Percentiles rank a stretch among this genome's conserved stretches.
Evolutionary conservation across 2,888 invertebrate genomes (phyloP).

Genomic region (Melanchra persicariae): DNA sequence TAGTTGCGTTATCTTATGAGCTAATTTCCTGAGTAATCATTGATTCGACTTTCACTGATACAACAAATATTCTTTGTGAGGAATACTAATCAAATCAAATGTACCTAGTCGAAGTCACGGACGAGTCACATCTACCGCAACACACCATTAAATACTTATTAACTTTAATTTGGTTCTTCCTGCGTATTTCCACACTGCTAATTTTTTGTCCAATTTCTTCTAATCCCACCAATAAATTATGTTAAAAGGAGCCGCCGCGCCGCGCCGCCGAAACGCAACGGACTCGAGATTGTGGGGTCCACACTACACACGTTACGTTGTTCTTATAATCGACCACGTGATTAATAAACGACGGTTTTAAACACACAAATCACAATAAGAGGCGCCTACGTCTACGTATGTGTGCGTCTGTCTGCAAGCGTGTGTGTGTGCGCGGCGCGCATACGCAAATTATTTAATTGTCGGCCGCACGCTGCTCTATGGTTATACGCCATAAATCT

Average conservation of each 20-base stretch:
- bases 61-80: neutral
- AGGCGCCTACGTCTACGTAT: slow-evolving; percentile 50
- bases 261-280: slow-evolving; percentile 54
- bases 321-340: slow-evolving; percentile 67
- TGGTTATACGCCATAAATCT: slow-evolving; percentile 89
- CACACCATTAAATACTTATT: slow-evolving; percentile 11
- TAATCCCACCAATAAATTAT: slow-evolving; percentile 61
- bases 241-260: slow-evolving; percentile 47
- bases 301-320: slow-evolving; percentile 52
- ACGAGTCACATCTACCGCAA: neutral
- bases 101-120: neutral
- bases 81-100: too few relatives aligned
- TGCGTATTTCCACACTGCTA: slow-evolving; percentile 37
- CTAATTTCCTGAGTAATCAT: neutral
- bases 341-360: slow-evolving; percentile 72
- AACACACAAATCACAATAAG: slow-evolving; percentile 80
- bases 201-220: slow-evolving; percentile 56
- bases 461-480: slow-evolving; percentile 80
- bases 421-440: slow-evolving; percentile 58
- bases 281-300: slow-evolving; percentile 68
- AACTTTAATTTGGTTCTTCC: slow-evolving; percentile 32
- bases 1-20: neutral
- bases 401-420: slow-evolving; percentile 12
- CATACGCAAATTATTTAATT: slow-evolving; percentile 89
- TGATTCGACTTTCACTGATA: slow-evolving; percentile 8